Conservation (phyloP, 2,797 vertebrate species). For the Glyptemys insculpta region DNA sequence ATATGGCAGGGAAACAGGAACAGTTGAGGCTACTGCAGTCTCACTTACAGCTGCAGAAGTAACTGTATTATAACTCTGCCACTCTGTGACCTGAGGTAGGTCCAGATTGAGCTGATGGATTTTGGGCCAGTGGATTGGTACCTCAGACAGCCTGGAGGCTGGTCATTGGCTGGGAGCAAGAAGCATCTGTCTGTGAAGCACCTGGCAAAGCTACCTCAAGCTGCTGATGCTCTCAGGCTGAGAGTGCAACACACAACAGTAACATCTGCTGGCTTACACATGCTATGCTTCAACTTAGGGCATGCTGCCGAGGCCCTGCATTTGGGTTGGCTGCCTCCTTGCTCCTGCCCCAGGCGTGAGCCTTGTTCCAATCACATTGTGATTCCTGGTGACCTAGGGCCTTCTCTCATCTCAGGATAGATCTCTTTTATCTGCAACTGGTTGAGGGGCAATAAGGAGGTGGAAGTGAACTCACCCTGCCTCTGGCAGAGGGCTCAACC, state of each 20-base stretch:
- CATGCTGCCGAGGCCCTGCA: conserved; percentile 12
- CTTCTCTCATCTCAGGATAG: background rate
- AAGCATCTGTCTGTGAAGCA: conserved; percentile 8
- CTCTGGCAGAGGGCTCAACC: background rate
- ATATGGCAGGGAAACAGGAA: background rate
- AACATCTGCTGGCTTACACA: rapidly evolving
- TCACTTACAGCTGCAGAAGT: background rate
- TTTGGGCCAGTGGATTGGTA: conserved; percentile 1
- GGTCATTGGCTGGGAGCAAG: rapidly evolving
- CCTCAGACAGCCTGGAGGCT: rapidly evolving
- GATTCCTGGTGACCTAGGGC: background rate
- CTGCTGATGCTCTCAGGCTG: background rate
- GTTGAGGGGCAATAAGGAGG: rapidly evolving
- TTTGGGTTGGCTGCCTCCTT: rapidly evolving
- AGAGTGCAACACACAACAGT: background rate
- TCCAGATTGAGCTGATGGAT: background rate
- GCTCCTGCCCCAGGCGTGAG: background rate
- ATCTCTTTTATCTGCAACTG: conserved; percentile 5
- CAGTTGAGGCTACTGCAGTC: background rate
- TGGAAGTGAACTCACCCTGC: background rate
- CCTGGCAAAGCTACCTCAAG: background rate
- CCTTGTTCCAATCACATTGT: background rate
- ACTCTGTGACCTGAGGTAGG: rapidly evolving
- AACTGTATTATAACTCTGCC: background rate
- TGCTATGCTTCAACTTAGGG: background rate